Conservation (phyloP, 35 echinoderm and acorn worm genomes). For the Apostichopus californicus region DNA sequence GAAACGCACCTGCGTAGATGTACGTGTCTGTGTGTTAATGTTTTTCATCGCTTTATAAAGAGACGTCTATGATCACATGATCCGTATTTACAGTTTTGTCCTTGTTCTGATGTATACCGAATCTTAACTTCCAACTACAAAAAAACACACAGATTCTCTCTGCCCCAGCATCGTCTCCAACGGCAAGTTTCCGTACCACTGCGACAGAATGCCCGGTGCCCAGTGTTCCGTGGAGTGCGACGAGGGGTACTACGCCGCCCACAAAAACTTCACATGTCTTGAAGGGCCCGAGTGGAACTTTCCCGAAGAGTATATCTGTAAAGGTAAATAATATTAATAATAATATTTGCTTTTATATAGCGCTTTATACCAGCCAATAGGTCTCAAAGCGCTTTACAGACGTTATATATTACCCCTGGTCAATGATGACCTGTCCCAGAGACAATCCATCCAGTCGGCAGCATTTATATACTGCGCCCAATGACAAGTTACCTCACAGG, state of each 20-base stretch:
- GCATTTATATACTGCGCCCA: too few relatives aligned
- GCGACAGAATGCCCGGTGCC: constrained; percentile 24
- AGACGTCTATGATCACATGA: too few relatives aligned
- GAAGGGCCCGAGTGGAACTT: constrained; percentile 22
- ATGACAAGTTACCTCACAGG: too few relatives aligned
- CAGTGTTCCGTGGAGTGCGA: constrained; percentile 27
- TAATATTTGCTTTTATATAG: too few relatives aligned
- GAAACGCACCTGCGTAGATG: too few relatives aligned
- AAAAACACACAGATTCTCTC: neutral
- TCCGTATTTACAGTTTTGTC: neutral
- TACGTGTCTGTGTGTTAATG: too few relatives aligned
- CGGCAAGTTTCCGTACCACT: constrained; percentile 35
- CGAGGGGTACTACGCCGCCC: constrained; percentile 17
- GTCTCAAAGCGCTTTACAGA: too few relatives aligned
- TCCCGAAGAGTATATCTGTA: constrained; percentile 11
- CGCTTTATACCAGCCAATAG: too few relatives aligned
- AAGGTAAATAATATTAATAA: neutral
- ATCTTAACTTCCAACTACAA: neutral
- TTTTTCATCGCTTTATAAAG: too few relatives aligned
- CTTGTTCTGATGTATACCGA: neutral
- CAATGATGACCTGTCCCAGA: too few relatives aligned
- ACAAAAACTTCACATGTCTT: constrained; percentile 11
- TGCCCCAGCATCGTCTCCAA: neutral
- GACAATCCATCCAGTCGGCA: too few relatives aligned
- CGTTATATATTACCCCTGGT: too few relatives aligned